Conservation (phyloP, 2,113 vertebrate genomes). For the Heptranchias perlo region DNA sequence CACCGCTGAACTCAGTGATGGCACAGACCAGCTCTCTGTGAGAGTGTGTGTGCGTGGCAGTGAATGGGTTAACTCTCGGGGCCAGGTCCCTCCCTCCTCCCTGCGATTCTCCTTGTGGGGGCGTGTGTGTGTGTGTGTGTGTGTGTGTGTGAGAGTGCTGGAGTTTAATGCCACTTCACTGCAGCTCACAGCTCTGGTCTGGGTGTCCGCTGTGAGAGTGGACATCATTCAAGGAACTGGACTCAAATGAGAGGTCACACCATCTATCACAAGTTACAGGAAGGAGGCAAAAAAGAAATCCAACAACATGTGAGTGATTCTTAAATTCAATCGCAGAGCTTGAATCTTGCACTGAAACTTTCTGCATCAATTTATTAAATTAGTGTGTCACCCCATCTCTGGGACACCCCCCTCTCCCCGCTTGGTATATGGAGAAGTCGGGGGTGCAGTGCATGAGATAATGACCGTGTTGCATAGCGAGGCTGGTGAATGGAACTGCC, state of each 20-base stretch:
- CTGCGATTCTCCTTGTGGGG: not conserved
- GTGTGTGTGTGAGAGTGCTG: not conserved
- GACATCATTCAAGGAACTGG: not conserved
- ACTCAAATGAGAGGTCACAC: not conserved
- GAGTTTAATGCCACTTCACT: not conserved
- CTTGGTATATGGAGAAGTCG: too few species aligned
- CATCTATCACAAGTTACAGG: not conserved
- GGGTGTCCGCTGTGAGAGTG: not conserved
- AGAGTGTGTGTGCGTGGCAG: not conserved
- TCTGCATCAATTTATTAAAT: not conserved
- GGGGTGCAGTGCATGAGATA: not conserved
- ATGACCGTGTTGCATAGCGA: not conserved
- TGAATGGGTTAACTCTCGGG: not conserved
- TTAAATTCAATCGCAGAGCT: not conserved
- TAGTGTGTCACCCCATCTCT: not conserved
- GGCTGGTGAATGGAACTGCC: not conserved
- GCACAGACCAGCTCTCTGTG: not conserved
- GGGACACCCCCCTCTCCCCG: too few species aligned
- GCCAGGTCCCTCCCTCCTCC: not conserved
- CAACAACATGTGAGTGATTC: not conserved
- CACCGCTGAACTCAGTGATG: not conserved
- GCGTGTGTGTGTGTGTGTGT: not conserved
- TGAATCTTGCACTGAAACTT: not conserved
- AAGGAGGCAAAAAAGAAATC: not conserved
- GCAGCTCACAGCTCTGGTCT: not conserved